Conservation (phyloP, 2,113 vertebrate genomes). For the Lasiurus cinereus region DNA sequence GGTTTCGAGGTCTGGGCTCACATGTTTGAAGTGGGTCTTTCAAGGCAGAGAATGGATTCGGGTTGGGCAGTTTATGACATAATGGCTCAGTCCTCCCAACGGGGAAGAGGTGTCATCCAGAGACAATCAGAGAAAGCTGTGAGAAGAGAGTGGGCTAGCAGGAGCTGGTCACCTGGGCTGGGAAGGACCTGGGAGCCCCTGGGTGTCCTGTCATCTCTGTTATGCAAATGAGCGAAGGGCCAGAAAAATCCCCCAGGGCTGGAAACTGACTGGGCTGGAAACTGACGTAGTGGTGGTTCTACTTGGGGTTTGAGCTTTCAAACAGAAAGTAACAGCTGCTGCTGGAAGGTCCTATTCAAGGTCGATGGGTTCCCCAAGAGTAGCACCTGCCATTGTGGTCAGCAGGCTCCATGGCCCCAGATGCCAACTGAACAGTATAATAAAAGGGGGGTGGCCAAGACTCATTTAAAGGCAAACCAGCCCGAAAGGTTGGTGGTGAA, state of each 20-base stretch:
- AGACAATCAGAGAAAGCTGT: background rate
- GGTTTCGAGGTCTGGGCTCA: background rate
- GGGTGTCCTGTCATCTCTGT: background rate
- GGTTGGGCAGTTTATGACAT: background rate
- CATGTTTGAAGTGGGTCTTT: background rate
- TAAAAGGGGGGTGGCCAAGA: background rate
- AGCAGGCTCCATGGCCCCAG: background rate
- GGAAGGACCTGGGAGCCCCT: background rate
- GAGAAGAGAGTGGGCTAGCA: background rate
- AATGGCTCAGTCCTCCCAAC: background rate
- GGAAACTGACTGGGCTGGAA: slow-evolving; percentile 54
- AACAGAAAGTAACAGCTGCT: slow-evolving; percentile 59
- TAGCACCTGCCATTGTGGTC: slow-evolving; percentile 12
- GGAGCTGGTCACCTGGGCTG: background rate
- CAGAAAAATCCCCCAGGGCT: slow-evolving; percentile 14
- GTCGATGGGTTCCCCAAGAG: background rate
- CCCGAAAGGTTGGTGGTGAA: background rate
- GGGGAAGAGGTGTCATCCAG: background rate
- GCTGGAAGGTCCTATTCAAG: background rate
- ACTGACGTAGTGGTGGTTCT: background rate
- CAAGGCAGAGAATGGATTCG: background rate
- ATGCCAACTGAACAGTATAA: background rate
- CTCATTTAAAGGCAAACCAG: background rate
- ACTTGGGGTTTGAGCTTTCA: slow-evolving; percentile 34
- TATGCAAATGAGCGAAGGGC: slow-evolving; percentile 14